Evolutionary conservation across 2,888 invertebrate genomes (phyloP).

Genomic region (Fragum whitleyi): DNA sequence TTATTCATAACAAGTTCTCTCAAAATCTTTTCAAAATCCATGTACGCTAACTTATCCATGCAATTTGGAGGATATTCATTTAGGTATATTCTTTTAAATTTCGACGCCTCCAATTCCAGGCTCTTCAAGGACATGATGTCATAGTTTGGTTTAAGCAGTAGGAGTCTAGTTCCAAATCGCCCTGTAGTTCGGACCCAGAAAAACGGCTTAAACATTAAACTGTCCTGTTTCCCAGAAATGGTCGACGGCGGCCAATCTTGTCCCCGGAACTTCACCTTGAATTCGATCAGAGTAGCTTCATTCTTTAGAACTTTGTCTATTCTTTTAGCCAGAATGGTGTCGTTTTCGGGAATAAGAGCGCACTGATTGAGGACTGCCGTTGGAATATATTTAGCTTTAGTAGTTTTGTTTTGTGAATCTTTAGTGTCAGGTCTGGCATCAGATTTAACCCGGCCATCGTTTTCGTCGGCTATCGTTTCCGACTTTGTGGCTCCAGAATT

Average conservation of each 20-base stretch:
- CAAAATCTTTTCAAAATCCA: neutral
- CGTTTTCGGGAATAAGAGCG: neutral
- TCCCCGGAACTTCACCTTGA: neutral
- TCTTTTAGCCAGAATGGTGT: neutral
- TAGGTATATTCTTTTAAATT: neutral
- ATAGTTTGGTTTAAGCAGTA: neutral
- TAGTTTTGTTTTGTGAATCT: too few relatives aligned
- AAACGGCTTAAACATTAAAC: neutral
- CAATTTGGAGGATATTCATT: neutral
- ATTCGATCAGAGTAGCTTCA: neutral
- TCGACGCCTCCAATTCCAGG: neutral
- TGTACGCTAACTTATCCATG: neutral
- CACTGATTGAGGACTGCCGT: neutral
- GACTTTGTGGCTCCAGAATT: too few relatives aligned
- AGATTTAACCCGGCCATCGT: too few relatives aligned
- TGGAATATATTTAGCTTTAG: neutral
- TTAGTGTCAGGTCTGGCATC: too few relatives aligned
- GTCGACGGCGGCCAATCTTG: neutral
- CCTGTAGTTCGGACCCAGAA: neutral
- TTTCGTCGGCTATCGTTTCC: too few relatives aligned
- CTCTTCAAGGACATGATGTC: constrained; percentile 11
- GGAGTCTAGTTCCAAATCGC: neutral
- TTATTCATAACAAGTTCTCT: constrained; percentile 2
- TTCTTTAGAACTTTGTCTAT: neutral
- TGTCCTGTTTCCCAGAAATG: neutral